phyloP scores from a whole-genome alignment of 1,140 invertebrate genomes.

The Drosophila grimshawi region DNA sequence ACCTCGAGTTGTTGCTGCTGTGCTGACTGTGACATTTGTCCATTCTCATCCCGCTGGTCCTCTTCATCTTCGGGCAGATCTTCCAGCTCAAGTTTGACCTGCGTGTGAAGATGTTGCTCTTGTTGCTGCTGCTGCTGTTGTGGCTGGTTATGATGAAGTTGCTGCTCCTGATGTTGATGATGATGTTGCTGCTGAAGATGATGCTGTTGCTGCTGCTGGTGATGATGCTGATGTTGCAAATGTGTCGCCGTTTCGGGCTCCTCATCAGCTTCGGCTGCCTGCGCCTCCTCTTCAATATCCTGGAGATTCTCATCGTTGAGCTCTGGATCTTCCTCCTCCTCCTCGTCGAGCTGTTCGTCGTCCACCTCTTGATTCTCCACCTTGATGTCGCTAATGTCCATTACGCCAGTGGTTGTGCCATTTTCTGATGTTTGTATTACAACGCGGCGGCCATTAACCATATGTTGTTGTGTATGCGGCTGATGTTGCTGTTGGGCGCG shows the following conservation, averaged over 20 bases:
- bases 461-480: conserved; percentile 67
- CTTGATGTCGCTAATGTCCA: conserved; percentile 60
- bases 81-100: conserved; percentile 72
- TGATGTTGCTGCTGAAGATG: conserved; percentile 20
- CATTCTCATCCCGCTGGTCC: conserved; percentile 58
- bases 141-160: conserved; percentile 13
- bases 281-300: conserved; percentile 81
- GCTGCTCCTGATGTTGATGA: conserved; percentile 6
- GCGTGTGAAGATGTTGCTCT: conserved; percentile 40
- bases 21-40: conserved; percentile 28
- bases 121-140: conserved; percentile 14
- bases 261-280: conserved; percentile 79
- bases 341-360: conserved; percentile 61
- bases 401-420: conserved; percentile 23
- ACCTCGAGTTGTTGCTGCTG: conserved; percentile 46
- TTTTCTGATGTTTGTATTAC: conserved; percentile 71
- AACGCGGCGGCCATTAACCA: conserved; percentile 76
- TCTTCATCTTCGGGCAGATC: conserved; percentile 55
- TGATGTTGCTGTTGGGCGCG: conserved; percentile 36
- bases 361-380: conserved; percentile 58
- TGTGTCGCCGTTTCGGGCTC: conserved; percentile 63
- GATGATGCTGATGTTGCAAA: conserved; percentile 32
- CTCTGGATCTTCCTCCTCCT: conserved; percentile 78
- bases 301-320: conserved; percentile 80
- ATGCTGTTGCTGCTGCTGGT: conserved; percentile 20